These are phyloP conservation scores for Philaethria dido DNA, from an alignment of 2,888 invertebrate genomes.

Conservation along the genomic window DNA sequence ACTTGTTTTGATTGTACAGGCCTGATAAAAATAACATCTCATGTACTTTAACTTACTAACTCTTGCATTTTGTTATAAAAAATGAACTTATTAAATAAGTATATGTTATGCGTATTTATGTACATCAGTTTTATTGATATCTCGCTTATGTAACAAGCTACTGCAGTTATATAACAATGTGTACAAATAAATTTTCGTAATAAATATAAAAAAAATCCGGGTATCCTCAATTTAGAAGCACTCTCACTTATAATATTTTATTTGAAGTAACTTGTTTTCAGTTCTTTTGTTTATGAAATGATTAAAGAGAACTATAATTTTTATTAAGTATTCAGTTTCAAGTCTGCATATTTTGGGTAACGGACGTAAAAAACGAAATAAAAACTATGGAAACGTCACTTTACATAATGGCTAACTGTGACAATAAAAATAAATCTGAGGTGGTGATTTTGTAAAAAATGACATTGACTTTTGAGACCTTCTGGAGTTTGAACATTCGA, in stretches of 20 bases:
- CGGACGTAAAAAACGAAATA: slow-evolving; percentile 28
- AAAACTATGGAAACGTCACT: slow-evolving; percentile 31
- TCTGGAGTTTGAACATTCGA: slow-evolving; percentile 31
- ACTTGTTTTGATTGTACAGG: slow-evolving; percentile 24
- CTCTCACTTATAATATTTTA: not conserved
- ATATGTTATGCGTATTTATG: too few species aligned
- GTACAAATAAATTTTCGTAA: not conserved
- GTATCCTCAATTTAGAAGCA: not conserved
- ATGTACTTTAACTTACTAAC: not conserved
- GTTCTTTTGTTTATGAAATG: not conserved
- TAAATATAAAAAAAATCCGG: not conserved
- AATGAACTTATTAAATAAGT: too few species aligned
- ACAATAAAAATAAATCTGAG: slow-evolving; percentile 20
- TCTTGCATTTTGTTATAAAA: not conserved
- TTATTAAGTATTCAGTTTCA: not conserved
- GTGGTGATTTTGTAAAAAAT: slow-evolving; percentile 35
- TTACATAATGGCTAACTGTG: slow-evolving; percentile 20
- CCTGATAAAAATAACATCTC: slow-evolving; percentile 7
- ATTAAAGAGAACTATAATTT: not conserved
- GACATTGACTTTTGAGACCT: slow-evolving; percentile 39
- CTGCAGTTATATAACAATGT: not conserved
- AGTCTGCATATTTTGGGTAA: slow-evolving; percentile 5
- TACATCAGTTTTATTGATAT: not conserved
- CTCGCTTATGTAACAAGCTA: not conserved
- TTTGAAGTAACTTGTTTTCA: not conserved